Percentiles rank a stretch among this genome's conserved stretches.
Conservation (phyloP, 2,113 vertebrate genomes). For the Phylloscopus trochiloides region DNA sequence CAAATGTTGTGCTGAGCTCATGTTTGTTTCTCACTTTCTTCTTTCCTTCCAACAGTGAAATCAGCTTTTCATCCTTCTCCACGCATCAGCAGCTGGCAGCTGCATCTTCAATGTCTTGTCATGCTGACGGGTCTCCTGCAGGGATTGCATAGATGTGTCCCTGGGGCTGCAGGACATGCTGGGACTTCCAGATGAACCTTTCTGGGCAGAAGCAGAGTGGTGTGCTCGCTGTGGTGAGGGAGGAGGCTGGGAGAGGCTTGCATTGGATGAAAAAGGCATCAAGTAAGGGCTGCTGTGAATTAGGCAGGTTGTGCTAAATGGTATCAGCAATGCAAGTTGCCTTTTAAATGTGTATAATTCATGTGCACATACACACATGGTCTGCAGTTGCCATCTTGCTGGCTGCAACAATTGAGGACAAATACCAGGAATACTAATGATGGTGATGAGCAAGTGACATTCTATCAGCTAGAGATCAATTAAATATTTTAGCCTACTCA, state of each 20-base stretch:
- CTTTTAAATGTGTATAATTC: background rate
- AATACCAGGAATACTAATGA: background rate
- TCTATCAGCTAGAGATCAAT: background rate
- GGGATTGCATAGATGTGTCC: background rate
- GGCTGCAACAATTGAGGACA: background rate
- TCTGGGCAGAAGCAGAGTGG: background rate
- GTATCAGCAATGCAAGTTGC: rapidly evolving
- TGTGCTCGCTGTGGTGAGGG: rapidly evolving
- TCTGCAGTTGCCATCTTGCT: background rate
- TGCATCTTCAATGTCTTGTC: background rate
- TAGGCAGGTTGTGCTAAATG: background rate
- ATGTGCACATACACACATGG: rapidly evolving
- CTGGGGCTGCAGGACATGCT: background rate
- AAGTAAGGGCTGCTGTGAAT: background rate
- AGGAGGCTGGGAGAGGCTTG: background rate
- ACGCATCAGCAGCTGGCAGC: background rate
- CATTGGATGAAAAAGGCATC: background rate
- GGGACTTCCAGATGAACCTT: background rate
- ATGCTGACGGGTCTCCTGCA: background rate
- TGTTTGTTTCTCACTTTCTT: background rate
- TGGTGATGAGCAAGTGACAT: rapidly evolving
- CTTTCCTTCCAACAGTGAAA: background rate
- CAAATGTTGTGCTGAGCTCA: background rate
- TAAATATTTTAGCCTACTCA: background rate
- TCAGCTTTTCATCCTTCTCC: background rate